Evolutionary conservation across 2,888 invertebrate genomes (phyloP).

Genomic region (Andricus curvator): DNA sequence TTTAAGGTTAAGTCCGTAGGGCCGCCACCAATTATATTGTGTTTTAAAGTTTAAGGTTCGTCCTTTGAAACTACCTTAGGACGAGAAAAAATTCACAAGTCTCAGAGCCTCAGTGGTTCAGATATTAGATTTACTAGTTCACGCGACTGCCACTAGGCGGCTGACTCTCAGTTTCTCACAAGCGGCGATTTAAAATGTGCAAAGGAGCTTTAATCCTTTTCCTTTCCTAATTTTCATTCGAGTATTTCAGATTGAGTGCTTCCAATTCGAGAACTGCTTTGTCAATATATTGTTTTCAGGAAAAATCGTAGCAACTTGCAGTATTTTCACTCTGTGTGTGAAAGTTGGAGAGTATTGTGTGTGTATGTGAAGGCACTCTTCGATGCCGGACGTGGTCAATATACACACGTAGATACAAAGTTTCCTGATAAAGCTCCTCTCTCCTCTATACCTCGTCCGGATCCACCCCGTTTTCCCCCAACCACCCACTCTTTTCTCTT

Average conservation of each 20-base stretch:
- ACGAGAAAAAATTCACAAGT: no score
- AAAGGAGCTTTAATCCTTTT: neutral
- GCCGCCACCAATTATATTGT: no score
- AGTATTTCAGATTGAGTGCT: neutral
- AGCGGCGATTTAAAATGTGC: neutral
- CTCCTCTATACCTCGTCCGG: conserved; percentile 44
- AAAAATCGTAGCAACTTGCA: neutral
- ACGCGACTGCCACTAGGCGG: neutral
- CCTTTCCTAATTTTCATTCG: neutral
- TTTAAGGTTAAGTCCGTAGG: no score
- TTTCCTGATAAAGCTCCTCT: conserved; percentile 62
- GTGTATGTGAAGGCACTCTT: conserved; percentile 29
- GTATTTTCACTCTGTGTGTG: neutral
- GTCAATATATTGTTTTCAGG: neutral
- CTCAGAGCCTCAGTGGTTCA: no score
- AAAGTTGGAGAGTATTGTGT: neutral
- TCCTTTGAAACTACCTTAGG: no score
- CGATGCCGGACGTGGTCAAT: conserved; percentile 54
- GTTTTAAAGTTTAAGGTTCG: no score
- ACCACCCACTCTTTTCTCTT: conserved; percentile 35
- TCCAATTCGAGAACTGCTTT: neutral
- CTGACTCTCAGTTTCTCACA: neutral
- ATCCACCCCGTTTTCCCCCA: conserved; percentile 42
- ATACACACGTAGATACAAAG: conserved; percentile 55
- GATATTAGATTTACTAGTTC: neutral